A percentile compares a stretch with the other conserved stretches of the same genome.
These are phyloP conservation scores for Harmothoe impar DNA, from an alignment of 2,888 invertebrate species.

Conservation along the genomic window DNA sequence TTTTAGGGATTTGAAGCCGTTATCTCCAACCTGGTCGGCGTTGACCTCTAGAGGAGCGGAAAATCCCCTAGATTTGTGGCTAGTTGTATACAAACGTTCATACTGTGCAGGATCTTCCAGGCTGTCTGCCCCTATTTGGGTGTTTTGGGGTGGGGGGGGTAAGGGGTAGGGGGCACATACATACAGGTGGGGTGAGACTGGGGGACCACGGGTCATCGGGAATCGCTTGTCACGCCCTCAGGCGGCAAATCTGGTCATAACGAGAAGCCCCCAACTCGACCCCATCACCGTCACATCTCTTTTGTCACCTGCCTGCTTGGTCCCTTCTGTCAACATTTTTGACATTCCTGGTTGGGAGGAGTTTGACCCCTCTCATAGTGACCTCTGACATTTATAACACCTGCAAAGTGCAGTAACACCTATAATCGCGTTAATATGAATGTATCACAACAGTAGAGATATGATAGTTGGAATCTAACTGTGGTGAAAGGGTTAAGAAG, in stretches of 20 bases:
- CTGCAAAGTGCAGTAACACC: too few species aligned
- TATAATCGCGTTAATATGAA: too few species aligned
- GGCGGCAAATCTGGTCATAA: neutral
- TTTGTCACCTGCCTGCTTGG: neutral
- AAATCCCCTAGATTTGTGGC: neutral
- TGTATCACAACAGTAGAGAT: too few species aligned
- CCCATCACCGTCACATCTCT: neutral
- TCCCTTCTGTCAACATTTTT: neutral
- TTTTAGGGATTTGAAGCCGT: conserved; percentile 23
- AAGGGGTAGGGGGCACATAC: neutral
- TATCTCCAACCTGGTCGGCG: neutral
- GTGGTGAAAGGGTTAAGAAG: too few species aligned
- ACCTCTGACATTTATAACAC: too few species aligned
- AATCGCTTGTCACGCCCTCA: neutral
- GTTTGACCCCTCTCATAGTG: too few species aligned
- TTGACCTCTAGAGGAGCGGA: neutral
- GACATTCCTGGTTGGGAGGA: too few species aligned
- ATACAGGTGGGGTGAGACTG: neutral
- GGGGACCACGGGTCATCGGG: conserved; percentile 7
- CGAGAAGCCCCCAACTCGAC: conserved; percentile 12
- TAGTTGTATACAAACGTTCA: neutral
- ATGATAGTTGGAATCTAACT: too few species aligned
- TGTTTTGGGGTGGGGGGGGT: neutral
- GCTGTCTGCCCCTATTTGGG: too few species aligned
- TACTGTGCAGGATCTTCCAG: too few species aligned